A percentile compares a stretch with the other conserved stretches of the same genome.
Evolutionary conservation across 2,113 vertebrate species (phyloP).

Genomic region (Cinclus cinclus): DNA sequence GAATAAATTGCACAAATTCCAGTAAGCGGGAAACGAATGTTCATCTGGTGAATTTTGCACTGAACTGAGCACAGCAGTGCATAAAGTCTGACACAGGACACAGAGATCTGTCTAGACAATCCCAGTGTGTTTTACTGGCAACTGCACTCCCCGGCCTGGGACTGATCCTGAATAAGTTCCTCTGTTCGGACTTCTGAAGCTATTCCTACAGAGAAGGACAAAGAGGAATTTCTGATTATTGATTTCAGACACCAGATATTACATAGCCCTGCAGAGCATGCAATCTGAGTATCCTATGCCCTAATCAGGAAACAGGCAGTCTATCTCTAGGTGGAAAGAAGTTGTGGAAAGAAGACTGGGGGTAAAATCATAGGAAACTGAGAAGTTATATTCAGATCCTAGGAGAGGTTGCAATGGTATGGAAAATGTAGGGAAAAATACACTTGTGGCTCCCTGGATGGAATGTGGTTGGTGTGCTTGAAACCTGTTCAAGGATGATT

Average conservation of each 20-base stretch:
- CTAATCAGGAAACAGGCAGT: neutral
- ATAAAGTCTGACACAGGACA: neutral
- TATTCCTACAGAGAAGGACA: neutral
- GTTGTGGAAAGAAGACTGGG: neutral
- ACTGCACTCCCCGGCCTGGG: neutral
- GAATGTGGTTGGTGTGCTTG: accelerated
- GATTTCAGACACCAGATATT: neutral
- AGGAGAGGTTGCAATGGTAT: neutral
- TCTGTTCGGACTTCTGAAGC: neutral
- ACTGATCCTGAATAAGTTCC: neutral
- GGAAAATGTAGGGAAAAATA: neutral
- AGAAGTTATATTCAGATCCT: neutral
- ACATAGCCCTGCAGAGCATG: neutral
- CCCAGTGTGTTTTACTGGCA: neutral
- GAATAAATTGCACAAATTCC: neutral
- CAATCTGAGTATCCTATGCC: neutral
- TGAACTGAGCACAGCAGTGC: neutral
- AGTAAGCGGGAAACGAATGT: neutral
- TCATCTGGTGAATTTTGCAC: neutral
- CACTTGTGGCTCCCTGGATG: neutral
- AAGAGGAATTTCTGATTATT: neutral
- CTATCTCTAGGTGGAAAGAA: neutral
- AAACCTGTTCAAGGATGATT: neutral
- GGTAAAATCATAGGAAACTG: neutral
- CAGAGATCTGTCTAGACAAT: neutral